These are phyloP conservation scores for Hydrophis major DNA, from an alignment of 2,797 vertebrate species.

Conservation along the genomic window DNA sequence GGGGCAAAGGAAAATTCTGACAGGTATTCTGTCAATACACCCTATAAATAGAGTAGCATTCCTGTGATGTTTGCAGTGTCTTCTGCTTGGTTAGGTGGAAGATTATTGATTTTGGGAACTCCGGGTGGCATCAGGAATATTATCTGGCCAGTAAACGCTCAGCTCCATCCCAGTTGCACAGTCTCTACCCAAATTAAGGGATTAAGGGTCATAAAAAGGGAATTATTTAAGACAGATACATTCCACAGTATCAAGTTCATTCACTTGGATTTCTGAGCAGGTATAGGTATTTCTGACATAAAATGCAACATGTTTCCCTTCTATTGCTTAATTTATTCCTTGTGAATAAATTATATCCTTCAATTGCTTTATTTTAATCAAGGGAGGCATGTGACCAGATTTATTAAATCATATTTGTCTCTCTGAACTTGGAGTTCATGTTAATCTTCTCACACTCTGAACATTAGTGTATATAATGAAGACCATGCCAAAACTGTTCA, in stretches of 20 bases:
- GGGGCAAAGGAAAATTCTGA: neutral
- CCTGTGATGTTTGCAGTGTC: neutral
- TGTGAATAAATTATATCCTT: neutral
- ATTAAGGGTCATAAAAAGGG: neutral
- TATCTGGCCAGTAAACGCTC: neutral
- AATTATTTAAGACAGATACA: neutral
- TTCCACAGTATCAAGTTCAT: neutral
- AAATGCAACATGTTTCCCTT: neutral
- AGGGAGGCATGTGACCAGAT: neutral
- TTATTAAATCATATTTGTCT: neutral
- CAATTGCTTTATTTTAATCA: neutral
- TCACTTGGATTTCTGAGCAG: neutral
- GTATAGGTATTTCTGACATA: neutral
- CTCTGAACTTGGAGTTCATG: neutral
- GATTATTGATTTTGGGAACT: neutral
- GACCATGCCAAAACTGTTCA: neutral
- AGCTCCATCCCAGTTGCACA: neutral
- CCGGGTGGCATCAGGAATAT: neutral
- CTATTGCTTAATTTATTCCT: neutral
- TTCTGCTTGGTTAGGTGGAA: neutral
- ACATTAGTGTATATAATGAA: neutral
- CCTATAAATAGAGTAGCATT: neutral
- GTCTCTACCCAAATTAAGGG: neutral
- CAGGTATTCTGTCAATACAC: neutral
- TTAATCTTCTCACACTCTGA: neutral